Base-by-base conservation (phyloP, 2,888 invertebrate species). In the Drosophila cracens region DNA sequence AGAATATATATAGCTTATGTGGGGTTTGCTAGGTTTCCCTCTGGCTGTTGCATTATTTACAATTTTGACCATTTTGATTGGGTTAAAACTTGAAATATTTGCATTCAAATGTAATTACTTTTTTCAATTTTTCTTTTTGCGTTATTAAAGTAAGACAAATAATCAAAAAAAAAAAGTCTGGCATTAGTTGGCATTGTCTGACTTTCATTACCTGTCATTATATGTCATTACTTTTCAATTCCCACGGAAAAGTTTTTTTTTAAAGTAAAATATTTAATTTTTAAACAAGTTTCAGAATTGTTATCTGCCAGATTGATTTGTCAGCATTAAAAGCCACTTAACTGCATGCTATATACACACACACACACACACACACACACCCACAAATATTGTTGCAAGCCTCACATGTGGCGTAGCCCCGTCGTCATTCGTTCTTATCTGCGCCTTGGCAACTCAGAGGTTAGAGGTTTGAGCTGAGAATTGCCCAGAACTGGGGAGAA, bases 361-460 rank as follows among this genome's bases (percentile, higher is more conserved):
- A 18, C 21, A 48, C 16, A 46, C 49, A 27, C 33, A 34, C 18
- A 34, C 4, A 27, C 43, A 29, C 3, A 33, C 4, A 27, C 43
- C n/a, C 3, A 33, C 5, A 13, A 8, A 40, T 25, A 46, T 25
- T 46, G 46, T 25, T 46, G 21, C 25, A 46, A 46, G 21, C 11
- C 21, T 21, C 43, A 46, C 8, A 25, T 46, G 8, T 46, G 46
- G 46, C 46, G 16, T 2, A 16, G 21, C 16, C 16, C 8, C 25
- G 46, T 58, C 74, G 46, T 57, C 21, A 11, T 21, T 21, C 62
- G 60, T 58, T 51, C 75, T 87, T 81, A 82, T 82, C 87, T 83
- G 63, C 33, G 57, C 27, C 68, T 62, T 63, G 65, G 66, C 63
- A 74, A 46, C 13, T 46, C 16, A 46, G 13, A 46, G 7, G 46